Percentiles rank a stretch among this genome's conserved stretches.
phyloP scores from a whole-genome alignment of 2,113 vertebrate genomes.

The Apaloderma vittatum region DNA sequence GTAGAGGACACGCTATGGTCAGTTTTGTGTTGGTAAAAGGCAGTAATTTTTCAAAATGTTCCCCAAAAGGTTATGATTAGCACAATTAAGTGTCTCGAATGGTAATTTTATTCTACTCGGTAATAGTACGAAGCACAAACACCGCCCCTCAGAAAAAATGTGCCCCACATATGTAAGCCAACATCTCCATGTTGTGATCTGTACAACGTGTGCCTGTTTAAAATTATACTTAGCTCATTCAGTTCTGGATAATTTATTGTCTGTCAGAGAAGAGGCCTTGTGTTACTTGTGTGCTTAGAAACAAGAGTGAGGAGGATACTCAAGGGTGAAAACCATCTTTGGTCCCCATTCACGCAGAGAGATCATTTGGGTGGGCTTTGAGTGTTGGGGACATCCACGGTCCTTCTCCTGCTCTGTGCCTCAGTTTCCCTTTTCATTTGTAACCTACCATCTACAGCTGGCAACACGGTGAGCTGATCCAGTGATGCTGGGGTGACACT shows the following conservation, averaged over 20 bases:
- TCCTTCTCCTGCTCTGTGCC: background rate
- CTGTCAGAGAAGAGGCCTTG: background rate
- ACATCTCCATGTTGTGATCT: background rate
- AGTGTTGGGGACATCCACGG: background rate
- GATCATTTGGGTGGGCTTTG: rapidly evolving
- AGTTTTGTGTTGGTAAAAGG: background rate
- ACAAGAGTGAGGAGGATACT: background rate
- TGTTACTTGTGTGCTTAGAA: background rate
- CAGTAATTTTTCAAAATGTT: slow-evolving; percentile 27
- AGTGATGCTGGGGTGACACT: background rate
- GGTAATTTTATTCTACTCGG: slow-evolving; percentile 16
- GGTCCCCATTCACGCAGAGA: too few species aligned
- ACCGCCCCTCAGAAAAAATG: background rate
- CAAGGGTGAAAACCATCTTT: background rate
- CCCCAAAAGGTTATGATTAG: slow-evolving; percentile 30
- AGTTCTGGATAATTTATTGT: background rate
- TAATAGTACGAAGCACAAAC: background rate
- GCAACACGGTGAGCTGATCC: background rate
- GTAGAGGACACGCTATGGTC: background rate
- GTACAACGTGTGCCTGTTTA: background rate
- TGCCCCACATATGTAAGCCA: background rate
- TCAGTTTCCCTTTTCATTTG: background rate
- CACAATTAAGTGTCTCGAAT: slow-evolving; percentile 10
- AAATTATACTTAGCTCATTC: background rate
- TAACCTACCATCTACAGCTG: background rate